Percentiles rank a stretch among this genome's conserved stretches.
These are phyloP conservation scores for Amphipoea oculea DNA, from an alignment of 2,888 invertebrate genomes.

Conservation along the genomic window DNA sequence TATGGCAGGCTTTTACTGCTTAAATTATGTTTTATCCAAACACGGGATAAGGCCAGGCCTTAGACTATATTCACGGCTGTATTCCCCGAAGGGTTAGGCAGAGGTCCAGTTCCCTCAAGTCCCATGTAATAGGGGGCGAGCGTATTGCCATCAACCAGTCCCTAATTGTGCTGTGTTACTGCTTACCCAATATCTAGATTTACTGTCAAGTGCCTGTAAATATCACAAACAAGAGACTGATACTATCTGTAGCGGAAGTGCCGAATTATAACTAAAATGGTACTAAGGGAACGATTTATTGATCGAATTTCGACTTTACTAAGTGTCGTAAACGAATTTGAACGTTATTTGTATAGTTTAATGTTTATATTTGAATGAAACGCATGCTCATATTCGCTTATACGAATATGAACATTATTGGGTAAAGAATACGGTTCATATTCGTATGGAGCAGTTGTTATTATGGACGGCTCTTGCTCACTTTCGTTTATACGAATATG, in stretches of 20 bases:
- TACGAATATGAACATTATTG: background rate
- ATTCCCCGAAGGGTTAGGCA: background rate
- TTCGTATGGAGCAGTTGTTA: background rate
- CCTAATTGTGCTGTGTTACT: background rate
- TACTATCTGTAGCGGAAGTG: slow-evolving; percentile 19
- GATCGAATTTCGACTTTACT: background rate
- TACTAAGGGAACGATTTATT: slow-evolving; percentile 4
- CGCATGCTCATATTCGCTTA: background rate
- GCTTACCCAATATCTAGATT: slow-evolving; percentile 26
- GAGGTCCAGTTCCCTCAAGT: background rate
- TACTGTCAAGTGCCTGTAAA: slow-evolving; percentile 47
- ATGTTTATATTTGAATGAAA: background rate
- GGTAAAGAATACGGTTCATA: background rate
- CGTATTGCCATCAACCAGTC: background rate
- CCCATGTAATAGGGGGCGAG: too few species aligned
- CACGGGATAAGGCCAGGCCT: background rate
- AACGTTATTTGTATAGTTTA: accelerated
- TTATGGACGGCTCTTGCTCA: background rate
- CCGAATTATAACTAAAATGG: slow-evolving; percentile 22
- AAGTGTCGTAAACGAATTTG: background rate
- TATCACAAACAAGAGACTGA: slow-evolving; percentile 55
- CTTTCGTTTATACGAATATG: background rate
- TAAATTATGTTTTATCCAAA: slow-evolving; percentile 64
- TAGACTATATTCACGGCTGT: too few species aligned
- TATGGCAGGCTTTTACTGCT: slow-evolving; percentile 67